A percentile compares a stretch with the other conserved stretches of the same genome.
These are phyloP conservation scores for Linyphia triangularis DNA, from an alignment of 2,888 invertebrate genomes.

Conservation along the genomic window DNA sequence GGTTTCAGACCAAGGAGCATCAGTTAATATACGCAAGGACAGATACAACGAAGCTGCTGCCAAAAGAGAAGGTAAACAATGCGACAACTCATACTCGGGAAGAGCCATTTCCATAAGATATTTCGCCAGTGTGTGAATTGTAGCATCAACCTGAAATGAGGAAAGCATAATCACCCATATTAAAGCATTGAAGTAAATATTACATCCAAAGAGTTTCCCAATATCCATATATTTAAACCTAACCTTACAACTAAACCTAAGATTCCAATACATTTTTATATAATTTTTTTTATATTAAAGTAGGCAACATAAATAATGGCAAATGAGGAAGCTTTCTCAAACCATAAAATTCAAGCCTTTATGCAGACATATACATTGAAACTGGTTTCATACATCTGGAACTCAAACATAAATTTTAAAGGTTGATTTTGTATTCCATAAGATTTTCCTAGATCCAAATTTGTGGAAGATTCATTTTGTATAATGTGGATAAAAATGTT, in stretches of 20 bases:
- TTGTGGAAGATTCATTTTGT: no score
- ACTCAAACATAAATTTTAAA: no score
- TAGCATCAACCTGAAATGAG: slow-evolving; percentile 83
- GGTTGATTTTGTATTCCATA: no score
- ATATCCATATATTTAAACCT: not conserved
- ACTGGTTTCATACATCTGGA: no score
- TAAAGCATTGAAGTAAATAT: not conserved
- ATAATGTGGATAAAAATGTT: no score
- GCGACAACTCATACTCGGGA: slow-evolving; percentile 88
- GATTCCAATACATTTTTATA: not conserved
- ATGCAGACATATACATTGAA: no score
- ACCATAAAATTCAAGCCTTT: no score
- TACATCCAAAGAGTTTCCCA: not conserved
- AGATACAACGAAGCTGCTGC: slow-evolving; percentile 90
- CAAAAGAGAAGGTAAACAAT: slow-evolving; percentile 89
- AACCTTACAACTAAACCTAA: not conserved
- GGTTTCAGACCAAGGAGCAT: slow-evolving; percentile 86
- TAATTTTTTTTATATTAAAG: no score
- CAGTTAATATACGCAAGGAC: slow-evolving; percentile 82
- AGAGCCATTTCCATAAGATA: slow-evolving; percentile 93
- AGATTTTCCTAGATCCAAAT: no score
- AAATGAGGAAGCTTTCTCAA: no score
- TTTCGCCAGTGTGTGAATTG: slow-evolving; percentile 90
- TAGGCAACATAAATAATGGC: no score
- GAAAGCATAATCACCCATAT: slow-evolving; percentile 7